Evolutionary conservation across 2,888 invertebrate species (phyloP).

Genomic region (Lochmaea crataegi): DNA sequence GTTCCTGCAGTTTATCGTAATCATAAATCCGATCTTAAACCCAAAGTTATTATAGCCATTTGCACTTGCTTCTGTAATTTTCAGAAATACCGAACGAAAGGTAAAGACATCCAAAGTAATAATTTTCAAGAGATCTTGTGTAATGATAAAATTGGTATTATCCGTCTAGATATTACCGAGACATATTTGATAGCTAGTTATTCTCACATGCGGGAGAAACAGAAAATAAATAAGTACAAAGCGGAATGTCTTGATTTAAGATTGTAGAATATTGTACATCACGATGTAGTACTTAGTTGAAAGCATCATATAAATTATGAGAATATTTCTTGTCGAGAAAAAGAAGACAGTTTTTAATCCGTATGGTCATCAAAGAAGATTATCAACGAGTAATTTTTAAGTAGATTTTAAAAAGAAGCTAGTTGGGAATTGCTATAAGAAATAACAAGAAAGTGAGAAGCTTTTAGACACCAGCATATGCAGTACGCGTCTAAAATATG

Average conservation of each 20-base stretch:
- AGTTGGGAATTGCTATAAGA: too few species aligned
- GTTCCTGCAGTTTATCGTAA: neutral
- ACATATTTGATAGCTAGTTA: constrained; percentile 15
- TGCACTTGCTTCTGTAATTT: constrained; percentile 29
- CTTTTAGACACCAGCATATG: too few species aligned
- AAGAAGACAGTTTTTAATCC: neutral
- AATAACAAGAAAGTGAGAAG: too few species aligned
- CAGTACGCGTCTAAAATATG: too few species aligned
- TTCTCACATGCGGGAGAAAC: constrained; percentile 13
- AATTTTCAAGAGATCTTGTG: constrained; percentile 29
- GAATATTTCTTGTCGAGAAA: neutral
- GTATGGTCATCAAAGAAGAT: neutral
- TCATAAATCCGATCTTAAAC: neutral
- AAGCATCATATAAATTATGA: constrained; percentile 5
- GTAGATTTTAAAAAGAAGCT: too few species aligned
- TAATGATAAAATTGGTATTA: constrained; percentile 31
- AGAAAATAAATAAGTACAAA: constrained; percentile 10
- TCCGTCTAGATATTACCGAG: constrained; percentile 8
- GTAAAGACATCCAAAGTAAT: constrained; percentile 14
- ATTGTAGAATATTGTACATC: constrained; percentile 10
- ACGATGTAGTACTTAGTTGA: neutral
- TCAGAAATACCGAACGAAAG: constrained; percentile 14
- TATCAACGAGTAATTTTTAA: too few species aligned
- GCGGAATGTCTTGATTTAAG: constrained; percentile 14
- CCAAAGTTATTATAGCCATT: constrained; percentile 14